Evolutionary conservation across 2,113 vertebrate genomes (phyloP), one percentile per base, ranked within the genome.

Genomic region (Pterophyllum scalare): DNA sequence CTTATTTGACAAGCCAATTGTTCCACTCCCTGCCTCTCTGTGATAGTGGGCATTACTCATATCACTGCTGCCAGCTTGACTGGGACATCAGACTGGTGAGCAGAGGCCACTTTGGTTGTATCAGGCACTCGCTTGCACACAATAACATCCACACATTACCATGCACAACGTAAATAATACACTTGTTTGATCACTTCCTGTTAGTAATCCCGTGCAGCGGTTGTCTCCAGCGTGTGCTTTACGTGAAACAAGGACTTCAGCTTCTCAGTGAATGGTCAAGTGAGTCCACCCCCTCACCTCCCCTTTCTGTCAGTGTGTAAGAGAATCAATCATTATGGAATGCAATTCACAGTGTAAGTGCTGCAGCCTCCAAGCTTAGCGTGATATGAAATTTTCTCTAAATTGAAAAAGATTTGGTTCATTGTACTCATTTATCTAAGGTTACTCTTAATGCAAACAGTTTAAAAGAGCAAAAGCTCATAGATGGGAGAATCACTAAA

Each of bases 1-100:
- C 86, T 91, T 90, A 86, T 86, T 91, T 87, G 75, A 92, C 87
- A 87, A 89, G 89, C 77, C 87, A 84, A 80, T 89, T 85, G 83
- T 92, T 86, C 79, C 80, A 82, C 87, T 81, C 62, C 75, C 75
- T 91, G 91, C 86, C 58, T 79, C 74, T 83, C 79, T 67, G 77
- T 77, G 87, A 92, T 92, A 92, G 90, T 85, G 70, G 78, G 77
- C 91, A 89, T 93, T 93, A 92, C 76, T 93, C 81, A 81, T 91
- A 91, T 91, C 85, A 79, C 59, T 61, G 82, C 79, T 76, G 84
- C 82, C 92, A 92, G 85, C 86, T 87, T 85, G 82, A 83, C 88
- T 87, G 60, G 70, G 75, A 93, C 87, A 85, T 86, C 80, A 84
- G 84, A 74, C 52, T 83, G 49, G 61, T 56, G 77, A 87, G 83